Base-by-base conservation (phyloP, 2,797 vertebrate species). In the Botia kubotai region DNA sequence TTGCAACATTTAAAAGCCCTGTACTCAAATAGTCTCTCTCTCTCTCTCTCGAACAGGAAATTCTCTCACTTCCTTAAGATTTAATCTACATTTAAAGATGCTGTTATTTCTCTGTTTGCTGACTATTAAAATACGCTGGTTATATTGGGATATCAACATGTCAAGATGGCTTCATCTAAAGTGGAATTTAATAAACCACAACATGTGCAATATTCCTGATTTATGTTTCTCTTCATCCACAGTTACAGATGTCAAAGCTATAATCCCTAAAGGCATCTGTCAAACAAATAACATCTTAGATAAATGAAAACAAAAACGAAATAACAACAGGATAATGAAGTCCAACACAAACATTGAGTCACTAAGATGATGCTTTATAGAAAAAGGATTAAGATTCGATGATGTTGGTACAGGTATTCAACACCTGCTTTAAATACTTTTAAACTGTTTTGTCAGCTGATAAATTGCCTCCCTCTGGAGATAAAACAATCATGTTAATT, bases 401-500 rank as follows among this genome's bases (percentile, higher is more conserved):
- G 19, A 53, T 53, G 43, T 7, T 65, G 43, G 11, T 67, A 17
- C 48, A 53, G 36, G 29, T 70, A 33, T 62, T 23, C n/a, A 72
- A 71, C 14, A 53, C 11, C 57, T 65, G 19, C 60, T 29, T 26
- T 26, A 46, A 69, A 66, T 48, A 55, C 29, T 55, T 65, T 36
- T 17, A 65, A 65, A 33, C 26, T 8, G 63, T 39, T 60, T 65
- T 46, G 19, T 88, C 87, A 88, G 90, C 87, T 74, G 86, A 55
- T 89, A 67, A 39, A 58, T 60, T 11, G 17, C 67, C 39, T 81
- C 80, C 84, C 83, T 63, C 84, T 85, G 70, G 85, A 88, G 89
- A 90, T 90, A 87, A 91, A 86, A 66, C 52, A 63, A 82, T 81
- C 82, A 91, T 83, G 88, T 87, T 90, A 88, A 92, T 83, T 78